A percentile compares a stretch with the other conserved stretches of the same genome.
phyloP scores from a whole-genome alignment of 2,113 vertebrate genomes.

The Mionectes macconnelli region DNA sequence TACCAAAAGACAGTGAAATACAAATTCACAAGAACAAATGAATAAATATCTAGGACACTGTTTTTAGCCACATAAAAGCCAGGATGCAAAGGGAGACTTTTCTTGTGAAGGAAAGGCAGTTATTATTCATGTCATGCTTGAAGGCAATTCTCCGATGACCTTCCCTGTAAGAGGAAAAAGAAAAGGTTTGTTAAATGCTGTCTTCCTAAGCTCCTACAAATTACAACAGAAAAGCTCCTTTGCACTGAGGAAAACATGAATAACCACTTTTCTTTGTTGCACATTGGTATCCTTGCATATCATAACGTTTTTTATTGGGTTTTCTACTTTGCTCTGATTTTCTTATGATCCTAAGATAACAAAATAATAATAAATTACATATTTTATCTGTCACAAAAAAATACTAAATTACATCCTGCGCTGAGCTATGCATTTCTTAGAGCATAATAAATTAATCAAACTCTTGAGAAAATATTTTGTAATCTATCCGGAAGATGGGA shows the following conservation, averaged over 20 bases:
- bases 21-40: constrained; percentile 6
- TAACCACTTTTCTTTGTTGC: background rate
- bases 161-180: constrained; percentile 45
- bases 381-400: background rate
- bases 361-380: background rate
- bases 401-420: background rate
- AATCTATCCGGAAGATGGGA: background rate
- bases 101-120: constrained; percentile 62
- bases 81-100: constrained; percentile 11
- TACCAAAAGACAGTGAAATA: constrained; percentile 15
- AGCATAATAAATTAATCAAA: background rate
- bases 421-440: background rate
- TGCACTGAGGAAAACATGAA: background rate
- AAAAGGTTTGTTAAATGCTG: background rate
- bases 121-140: constrained; percentile 47
- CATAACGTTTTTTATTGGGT: background rate
- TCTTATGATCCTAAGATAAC: background rate
- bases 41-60: constrained; percentile 42
- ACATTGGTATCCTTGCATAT: background rate
- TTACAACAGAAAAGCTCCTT: background rate
- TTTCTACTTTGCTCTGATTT: background rate
- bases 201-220: background rate
- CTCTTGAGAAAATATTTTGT: background rate
- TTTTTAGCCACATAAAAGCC: constrained; percentile 45
- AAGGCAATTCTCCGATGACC: constrained; percentile 46